Percentiles rank a stretch among this genome's conserved stretches.
These are phyloP conservation scores for Himalopsyche anomala DNA, from an alignment of 2,888 invertebrate genomes.

Conservation along the genomic window DNA sequence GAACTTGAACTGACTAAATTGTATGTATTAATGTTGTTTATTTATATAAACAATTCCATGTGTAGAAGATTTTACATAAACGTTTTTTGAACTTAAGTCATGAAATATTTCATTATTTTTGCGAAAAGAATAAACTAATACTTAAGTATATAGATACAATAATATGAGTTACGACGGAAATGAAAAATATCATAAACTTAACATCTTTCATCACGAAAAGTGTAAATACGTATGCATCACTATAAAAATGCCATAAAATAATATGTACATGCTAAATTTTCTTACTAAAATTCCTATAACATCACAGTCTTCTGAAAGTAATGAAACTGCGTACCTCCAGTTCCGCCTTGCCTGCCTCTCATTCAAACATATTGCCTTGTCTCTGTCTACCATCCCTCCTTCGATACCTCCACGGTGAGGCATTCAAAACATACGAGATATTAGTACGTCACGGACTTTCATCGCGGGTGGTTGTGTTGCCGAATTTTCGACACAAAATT, in stretches of 20 bases:
- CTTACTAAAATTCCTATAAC: conserved; percentile 22
- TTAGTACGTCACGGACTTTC: conserved; percentile 29
- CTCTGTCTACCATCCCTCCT: conserved; percentile 29
- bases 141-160: not conserved
- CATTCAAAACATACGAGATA: conserved; percentile 37
- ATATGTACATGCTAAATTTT: conserved; percentile 32
- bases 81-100: too few species aligned
- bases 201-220: conserved; percentile 21
- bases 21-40: too few species aligned
- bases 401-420: conserved; percentile 22
- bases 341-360: conserved; percentile 9
- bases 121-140: too few species aligned
- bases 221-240: conserved; percentile 29
- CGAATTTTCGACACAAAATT: conserved; percentile 10
- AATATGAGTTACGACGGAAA: not conserved
- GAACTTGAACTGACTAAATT: too few species aligned
- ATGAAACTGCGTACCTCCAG: conserved; percentile 35
- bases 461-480: conserved; percentile 5
- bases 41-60: too few species aligned
- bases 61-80: too few species aligned
- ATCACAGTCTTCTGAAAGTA: conserved; percentile 20
- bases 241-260: conserved; percentile 18
- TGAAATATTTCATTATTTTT: too few species aligned
- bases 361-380: not conserved
- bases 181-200: conserved; percentile 28